Conservation (phyloP, 2,797 vertebrate species). For the Poecilia gillii region DNA sequence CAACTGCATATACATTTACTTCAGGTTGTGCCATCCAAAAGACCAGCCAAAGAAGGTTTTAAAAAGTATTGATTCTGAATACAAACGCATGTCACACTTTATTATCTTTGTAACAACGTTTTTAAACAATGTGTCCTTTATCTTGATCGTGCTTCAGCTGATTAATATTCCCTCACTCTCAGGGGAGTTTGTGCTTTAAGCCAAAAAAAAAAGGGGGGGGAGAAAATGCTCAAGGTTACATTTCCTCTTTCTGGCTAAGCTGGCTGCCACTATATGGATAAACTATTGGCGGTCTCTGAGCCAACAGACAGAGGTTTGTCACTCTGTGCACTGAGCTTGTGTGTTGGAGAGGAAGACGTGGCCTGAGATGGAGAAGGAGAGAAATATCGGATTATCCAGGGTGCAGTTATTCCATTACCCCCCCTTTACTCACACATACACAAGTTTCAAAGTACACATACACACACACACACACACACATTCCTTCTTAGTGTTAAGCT, state of each 20-base stretch:
- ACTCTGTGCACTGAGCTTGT: constrained; percentile 54
- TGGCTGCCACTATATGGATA: constrained; percentile 69
- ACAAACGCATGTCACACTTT: background rate
- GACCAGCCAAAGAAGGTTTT: background rate
- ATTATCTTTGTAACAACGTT: background rate
- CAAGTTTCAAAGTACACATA: constrained; percentile 21
- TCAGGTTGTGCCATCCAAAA: background rate
- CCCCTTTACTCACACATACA: constrained; percentile 33
- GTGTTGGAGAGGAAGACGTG: constrained; percentile 55
- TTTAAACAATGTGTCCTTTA: background rate
- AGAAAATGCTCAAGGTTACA: constrained; percentile 55
- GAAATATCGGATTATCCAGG: constrained; percentile 69
- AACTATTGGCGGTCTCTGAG: constrained; percentile 61
- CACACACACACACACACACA: constrained; percentile 19
- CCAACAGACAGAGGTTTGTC: constrained; percentile 65
- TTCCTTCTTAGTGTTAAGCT: constrained; percentile 22
- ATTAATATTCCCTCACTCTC: background rate
- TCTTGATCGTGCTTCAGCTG: background rate
- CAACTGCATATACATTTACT: background rate
- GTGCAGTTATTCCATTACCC: constrained; percentile 73
- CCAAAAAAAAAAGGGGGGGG: constrained; percentile 4
- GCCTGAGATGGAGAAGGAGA: constrained; percentile 59
- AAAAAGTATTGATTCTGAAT: background rate
- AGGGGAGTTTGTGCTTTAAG: constrained; percentile 41
- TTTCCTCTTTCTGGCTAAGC: constrained; percentile 70